Evolutionary conservation across 1,140 invertebrate species (phyloP).

Genomic region (Calosoma granatense): DNA sequence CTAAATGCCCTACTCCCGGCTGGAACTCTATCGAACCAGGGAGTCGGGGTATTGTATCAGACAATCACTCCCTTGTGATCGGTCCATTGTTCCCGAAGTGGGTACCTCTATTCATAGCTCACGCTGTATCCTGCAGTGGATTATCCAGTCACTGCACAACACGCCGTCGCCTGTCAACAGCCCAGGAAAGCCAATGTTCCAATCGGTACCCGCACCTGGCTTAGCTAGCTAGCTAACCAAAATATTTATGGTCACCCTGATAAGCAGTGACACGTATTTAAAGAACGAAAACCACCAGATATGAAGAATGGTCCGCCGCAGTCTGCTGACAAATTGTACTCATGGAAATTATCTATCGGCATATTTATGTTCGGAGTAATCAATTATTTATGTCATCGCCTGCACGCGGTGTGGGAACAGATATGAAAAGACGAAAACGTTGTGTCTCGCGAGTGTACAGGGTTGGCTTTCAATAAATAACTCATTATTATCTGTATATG

Average conservation of each 20-base stretch:
- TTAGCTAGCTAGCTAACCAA: background rate
- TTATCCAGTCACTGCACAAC: slow-evolving; percentile 4
- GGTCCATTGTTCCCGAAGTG: slow-evolving; percentile 6
- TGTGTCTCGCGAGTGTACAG: no score
- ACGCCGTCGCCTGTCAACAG: background rate
- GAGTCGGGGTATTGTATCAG: background rate
- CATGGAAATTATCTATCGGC: background rate
- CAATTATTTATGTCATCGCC: background rate
- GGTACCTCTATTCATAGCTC: background rate
- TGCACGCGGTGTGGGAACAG: background rate
- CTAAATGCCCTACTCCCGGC: background rate
- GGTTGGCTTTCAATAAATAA: no score
- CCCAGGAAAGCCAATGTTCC: background rate
- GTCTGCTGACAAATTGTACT: background rate
- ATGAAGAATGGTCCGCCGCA: background rate
- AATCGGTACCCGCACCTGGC: background rate
- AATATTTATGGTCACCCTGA: background rate
- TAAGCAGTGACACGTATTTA: background rate
- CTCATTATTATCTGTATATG: no score
- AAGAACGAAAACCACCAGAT: background rate
- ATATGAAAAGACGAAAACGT: no score
- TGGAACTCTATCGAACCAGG: background rate
- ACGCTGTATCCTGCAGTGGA: slow-evolving; percentile 3
- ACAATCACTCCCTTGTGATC: slow-evolving; percentile 3
- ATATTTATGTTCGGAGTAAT: background rate